These are phyloP conservation scores for Magallana nippona DNA, from an alignment of 2,888 invertebrate species.

Conservation along the genomic window DNA sequence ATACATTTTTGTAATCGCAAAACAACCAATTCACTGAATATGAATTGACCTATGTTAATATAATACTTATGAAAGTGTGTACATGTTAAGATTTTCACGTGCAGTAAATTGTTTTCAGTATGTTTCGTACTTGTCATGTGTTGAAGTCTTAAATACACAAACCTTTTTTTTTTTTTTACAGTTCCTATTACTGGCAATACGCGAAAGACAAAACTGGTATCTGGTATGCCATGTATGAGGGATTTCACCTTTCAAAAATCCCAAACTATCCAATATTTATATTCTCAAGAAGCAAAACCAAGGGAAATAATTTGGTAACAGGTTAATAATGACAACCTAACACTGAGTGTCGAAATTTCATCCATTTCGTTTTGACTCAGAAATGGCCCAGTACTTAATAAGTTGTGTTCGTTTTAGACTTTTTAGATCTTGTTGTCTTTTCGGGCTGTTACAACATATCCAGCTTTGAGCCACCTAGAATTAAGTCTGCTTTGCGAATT, in stretches of 20 bases:
- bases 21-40: neutral
- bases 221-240: neutral
- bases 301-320: neutral
- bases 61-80: no score
- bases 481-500: neutral
- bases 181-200: conserved; percentile 2
- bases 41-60: no score
- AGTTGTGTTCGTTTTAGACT: neutral
- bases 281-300: neutral
- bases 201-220: neutral
- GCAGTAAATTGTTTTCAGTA: no score
- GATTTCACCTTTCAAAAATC: neutral
- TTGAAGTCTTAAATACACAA: no score
- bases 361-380: no score
- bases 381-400: neutral
- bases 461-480: neutral
- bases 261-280: neutral
- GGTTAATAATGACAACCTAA: neutral
- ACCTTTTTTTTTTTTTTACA: neutral
- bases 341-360: no score
- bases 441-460: neutral
- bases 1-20: no score
- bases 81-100: no score
- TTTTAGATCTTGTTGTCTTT: neutral
- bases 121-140: no score